Evolutionary conservation across 2,797 vertebrate genomes (phyloP).

Genomic region (Etheostoma nigrum): DNA sequence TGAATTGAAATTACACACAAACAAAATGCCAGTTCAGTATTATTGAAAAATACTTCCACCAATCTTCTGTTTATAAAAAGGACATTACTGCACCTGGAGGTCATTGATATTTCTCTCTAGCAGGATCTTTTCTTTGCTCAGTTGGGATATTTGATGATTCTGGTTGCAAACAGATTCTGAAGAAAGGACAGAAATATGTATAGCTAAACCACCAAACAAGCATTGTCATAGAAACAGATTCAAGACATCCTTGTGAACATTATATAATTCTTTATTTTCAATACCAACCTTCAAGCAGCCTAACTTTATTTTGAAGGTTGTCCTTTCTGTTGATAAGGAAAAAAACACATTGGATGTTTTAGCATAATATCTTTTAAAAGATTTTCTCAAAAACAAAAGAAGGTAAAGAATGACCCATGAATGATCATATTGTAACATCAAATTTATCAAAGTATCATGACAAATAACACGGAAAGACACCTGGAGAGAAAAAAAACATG

Average conservation of each 20-base stretch:
- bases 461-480: neutral
- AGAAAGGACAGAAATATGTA: slow-evolving; percentile 27
- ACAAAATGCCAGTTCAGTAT: neutral
- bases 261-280: neutral
- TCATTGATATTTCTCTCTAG: slow-evolving; percentile 87
- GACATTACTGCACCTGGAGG: slow-evolving; percentile 81
- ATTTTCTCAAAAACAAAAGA: neutral
- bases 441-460: neutral
- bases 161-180: slow-evolving; percentile 88
- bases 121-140: slow-evolving; percentile 88
- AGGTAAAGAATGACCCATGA: neutral
- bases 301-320: slow-evolving; percentile 90
- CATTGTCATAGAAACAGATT: neutral
- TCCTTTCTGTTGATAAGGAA: slow-evolving; percentile 84
- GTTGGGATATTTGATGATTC: slow-evolving; percentile 84
- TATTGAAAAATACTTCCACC: neutral
- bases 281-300: slow-evolving; percentile 89
- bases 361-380: neutral
- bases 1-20: neutral
- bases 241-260: neutral
- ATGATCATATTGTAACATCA: neutral
- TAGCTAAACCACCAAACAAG: neutral
- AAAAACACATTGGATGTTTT: neutral
- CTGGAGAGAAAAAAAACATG: neutral
- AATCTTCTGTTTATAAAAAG: neutral